These are phyloP conservation scores for Taurulus bubalis DNA, from an alignment of 2,113 vertebrate species.

Conservation along the genomic window DNA sequence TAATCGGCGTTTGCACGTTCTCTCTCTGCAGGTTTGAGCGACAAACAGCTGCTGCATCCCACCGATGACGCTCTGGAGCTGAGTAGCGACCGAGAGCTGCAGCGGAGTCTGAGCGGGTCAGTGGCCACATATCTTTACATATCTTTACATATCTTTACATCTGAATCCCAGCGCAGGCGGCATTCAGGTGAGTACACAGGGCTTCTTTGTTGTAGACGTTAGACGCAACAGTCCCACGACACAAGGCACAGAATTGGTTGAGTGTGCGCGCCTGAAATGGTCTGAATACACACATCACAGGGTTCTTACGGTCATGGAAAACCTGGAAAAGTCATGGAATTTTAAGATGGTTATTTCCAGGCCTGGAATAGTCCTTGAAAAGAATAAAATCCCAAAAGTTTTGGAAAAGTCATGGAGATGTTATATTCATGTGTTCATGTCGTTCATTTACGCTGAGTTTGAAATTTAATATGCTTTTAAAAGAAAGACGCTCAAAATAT, in stretches of 20 bases:
- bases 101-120: slow-evolving; percentile 79
- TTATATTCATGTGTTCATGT: no score
- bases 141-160: no score
- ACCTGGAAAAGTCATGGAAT: no score
- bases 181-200: not conserved
- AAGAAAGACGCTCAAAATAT: no score
- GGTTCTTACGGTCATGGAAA: no score
- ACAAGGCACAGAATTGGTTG: not conserved
- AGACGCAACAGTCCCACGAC: not conserved
- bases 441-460: no score
- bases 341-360: no score
- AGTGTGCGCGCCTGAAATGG: not conserved
- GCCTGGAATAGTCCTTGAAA: no score
- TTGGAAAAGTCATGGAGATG: no score
- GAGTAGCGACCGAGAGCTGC: slow-evolving; percentile 59
- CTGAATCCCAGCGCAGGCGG: not conserved
- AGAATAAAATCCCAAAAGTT: no score
- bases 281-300: not conserved
- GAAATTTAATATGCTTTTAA: no score
- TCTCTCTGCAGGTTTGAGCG: slow-evolving; percentile 70
- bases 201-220: not conserved
- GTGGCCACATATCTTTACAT: not conserved
- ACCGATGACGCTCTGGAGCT: slow-evolving; percentile 63
- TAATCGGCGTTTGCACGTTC: not conserved
- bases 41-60: slow-evolving; percentile 75